A percentile compares a stretch with the other conserved stretches of the same genome.
phyloP scores from a whole-genome alignment of 2,113 vertebrate species.

The Catharus minimus region DNA sequence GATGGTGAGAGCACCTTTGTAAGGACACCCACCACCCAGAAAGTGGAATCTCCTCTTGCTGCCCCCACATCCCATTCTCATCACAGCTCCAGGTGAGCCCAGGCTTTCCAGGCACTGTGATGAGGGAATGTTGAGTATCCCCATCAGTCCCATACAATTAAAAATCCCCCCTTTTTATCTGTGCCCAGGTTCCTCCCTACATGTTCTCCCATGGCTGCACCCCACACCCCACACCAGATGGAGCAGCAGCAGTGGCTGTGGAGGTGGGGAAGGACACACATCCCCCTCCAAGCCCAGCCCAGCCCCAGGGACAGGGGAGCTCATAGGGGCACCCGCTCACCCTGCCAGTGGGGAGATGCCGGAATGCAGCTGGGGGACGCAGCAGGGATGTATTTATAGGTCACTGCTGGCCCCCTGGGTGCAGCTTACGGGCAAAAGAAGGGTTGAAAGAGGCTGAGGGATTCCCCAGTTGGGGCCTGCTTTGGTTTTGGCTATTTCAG shows the following conservation, averaged over 20 bases:
- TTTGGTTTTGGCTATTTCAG: background rate
- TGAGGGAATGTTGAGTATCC: background rate
- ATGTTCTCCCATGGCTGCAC: rapidly evolving
- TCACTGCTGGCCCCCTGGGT: background rate
- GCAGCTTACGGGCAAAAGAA: background rate
- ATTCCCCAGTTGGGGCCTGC: background rate
- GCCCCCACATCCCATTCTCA: background rate
- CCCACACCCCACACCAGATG: rapidly evolving
- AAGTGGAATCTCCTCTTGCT: background rate
- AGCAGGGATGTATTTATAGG: background rate
- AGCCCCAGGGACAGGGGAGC: background rate
- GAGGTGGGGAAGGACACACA: background rate
- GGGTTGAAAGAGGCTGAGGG: background rate
- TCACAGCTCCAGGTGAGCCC: background rate
- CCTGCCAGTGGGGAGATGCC: rapidly evolving
- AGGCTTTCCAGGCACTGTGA: rapidly evolving
- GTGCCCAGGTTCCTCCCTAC: rapidly evolving
- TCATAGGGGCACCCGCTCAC: background rate
- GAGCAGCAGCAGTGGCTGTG: background rate
- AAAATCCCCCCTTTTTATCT: background rate
- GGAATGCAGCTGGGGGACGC: rapidly evolving
- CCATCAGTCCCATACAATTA: background rate
- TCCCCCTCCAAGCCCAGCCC: background rate
- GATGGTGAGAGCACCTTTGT: background rate
- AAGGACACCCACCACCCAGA: background rate